phyloP scores from a whole-genome alignment of 2,113 vertebrate genomes.

The Plecturocebus donacophilus region DNA sequence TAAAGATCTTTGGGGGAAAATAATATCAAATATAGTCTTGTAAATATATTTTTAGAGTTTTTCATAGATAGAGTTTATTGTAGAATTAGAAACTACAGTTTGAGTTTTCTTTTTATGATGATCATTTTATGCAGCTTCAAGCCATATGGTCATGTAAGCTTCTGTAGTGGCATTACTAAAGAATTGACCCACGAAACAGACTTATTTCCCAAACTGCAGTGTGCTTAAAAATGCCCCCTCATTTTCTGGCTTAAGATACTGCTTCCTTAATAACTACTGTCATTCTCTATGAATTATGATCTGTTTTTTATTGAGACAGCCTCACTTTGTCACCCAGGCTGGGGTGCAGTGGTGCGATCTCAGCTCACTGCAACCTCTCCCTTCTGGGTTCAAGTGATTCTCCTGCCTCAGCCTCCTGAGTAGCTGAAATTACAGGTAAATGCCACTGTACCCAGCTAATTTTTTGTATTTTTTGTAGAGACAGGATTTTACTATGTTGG shows the following conservation, averaged over 20 bases:
- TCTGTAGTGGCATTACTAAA: background rate
- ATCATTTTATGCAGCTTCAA: background rate
- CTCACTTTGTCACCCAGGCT: no score
- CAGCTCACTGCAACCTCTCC: no score
- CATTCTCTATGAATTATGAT: background rate
- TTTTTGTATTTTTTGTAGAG: no score
- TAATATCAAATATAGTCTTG: background rate
- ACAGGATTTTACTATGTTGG: no score
- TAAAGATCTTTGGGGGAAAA: slow-evolving; percentile 18
- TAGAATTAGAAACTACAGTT: background rate
- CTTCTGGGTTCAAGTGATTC: no score
- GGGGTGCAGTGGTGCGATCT: no score
- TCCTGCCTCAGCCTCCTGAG: no score
- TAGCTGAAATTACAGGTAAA: no score
- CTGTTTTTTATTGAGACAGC: background rate
- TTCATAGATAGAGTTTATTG: background rate
- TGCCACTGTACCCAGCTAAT: no score
- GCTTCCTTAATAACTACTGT: background rate
- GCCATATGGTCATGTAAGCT: background rate
- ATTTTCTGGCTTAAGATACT: background rate
- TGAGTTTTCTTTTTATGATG: background rate
- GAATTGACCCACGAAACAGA: no score
- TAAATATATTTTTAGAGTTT: background rate
- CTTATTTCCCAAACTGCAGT: background rate
- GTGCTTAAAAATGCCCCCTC: background rate